Percentiles rank a stretch among this genome's conserved stretches.
These are phyloP conservation scores for Eilema caniola DNA, from an alignment of 2,888 invertebrate genomes.

Conservation along the genomic window DNA sequence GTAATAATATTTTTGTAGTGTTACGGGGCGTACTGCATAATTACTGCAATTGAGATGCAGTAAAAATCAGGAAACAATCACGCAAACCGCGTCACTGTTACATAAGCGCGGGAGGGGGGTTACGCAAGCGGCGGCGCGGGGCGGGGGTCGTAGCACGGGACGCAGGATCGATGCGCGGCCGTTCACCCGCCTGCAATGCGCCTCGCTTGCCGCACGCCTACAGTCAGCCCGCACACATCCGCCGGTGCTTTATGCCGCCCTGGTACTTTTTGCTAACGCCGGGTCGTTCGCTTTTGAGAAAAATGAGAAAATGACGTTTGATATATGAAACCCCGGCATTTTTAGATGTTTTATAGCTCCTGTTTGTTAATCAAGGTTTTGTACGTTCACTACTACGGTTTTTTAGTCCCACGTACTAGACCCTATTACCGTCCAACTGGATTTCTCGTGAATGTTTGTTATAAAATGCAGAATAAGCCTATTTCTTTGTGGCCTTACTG, in stretches of 20 bases:
- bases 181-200: constrained; percentile 87
- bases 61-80: constrained; percentile 72
- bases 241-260: constrained; percentile 68
- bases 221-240: constrained; percentile 59
- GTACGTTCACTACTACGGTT: background rate
- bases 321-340: constrained; percentile 31
- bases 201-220: constrained; percentile 64
- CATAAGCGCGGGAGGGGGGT: constrained; percentile 75
- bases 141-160: constrained; percentile 50
- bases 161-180: constrained; percentile 83
- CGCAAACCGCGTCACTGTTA: constrained; percentile 77
- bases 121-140: constrained; percentile 70
- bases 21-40: constrained; percentile 8
- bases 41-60: constrained; percentile 53
- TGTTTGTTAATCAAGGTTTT: constrained; percentile 26
- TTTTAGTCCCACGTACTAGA: background rate
- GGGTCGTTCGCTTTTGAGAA: constrained; percentile 57
- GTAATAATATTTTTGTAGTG: background rate
- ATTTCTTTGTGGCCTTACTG: background rate
- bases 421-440: background rate
- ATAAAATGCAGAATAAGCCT: background rate
- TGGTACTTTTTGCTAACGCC: constrained; percentile 64
- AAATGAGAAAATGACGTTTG: constrained; percentile 44
- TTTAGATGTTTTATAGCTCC: constrained; percentile 16
- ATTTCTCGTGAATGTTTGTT: background rate